A percentile compares a stretch with the other conserved stretches of the same genome.
Evolutionary conservation across 2,888 invertebrate genomes (phyloP).

Genomic region (Leptinotarsa rubiginosa): DNA sequence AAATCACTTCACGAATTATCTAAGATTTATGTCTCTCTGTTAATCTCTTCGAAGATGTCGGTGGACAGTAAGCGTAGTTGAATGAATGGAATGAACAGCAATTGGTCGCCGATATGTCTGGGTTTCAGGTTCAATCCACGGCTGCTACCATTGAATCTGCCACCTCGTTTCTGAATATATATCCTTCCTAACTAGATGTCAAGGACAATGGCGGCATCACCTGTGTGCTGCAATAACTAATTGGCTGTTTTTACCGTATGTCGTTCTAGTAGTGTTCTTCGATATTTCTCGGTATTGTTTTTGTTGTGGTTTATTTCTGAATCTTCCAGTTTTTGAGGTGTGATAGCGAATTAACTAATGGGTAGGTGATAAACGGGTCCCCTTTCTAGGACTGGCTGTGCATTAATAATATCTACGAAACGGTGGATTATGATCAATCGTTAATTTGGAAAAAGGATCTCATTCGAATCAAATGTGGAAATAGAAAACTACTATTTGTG

Average conservation of each 20-base stretch:
- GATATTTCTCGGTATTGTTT: neutral
- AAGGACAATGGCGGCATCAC: constrained; percentile 36
- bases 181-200: constrained; percentile 50
- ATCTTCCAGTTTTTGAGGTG: no score
- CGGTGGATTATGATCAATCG: no score
- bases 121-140: constrained; percentile 47
- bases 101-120: constrained; percentile 53
- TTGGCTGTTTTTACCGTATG: neutral
- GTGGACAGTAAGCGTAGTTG: neutral
- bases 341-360: no score
- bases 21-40: constrained; percentile 1
- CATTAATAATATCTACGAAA: no score
- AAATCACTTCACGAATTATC: constrained; percentile 16
- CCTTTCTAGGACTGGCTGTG: no score
- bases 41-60: neutral
- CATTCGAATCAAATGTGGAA: no score
- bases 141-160: constrained; percentile 40
- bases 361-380: no score
- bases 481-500: no score
- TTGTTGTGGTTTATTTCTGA: no score
- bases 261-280: neutral
- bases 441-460: no score
- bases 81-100: constrained; percentile 32
- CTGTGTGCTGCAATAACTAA: constrained; percentile 17
- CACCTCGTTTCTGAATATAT: constrained; percentile 55